Base-by-base conservation (phyloP, 2,113 vertebrate species). In the Urocitellus parryii region DNA sequence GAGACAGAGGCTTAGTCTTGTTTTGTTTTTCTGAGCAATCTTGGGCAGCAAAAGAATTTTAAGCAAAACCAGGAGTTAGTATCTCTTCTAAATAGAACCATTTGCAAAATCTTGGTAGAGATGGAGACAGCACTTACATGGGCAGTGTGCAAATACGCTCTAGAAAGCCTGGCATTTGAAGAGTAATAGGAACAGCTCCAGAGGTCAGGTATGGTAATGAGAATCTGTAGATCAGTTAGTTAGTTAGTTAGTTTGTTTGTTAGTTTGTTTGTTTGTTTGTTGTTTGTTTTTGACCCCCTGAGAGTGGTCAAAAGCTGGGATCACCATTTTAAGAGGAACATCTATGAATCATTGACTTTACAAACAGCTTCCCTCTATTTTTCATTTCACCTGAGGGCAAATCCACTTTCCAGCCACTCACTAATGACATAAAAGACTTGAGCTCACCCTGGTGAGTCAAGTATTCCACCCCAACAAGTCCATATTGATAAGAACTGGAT, bases 21-120 rank as follows among this genome's bases (percentile, higher is more conserved):
- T 88, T 76, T 79, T 45, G 27, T 72, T 95, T 91, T 95, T 92
- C 73, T 88, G 56, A 95, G 61, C 20, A 76, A 70, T 84, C 63
- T 70, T 80, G 53, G 51, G 42, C 61, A 74, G 32, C 29, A 78
- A 45, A 84, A 45, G 78, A 70, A 83, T 74, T 93, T 90, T 80
- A 58, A 95, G 51, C 37, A 83, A 88, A 96, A 61, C 34, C 76
- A 84, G 34, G 63, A 74, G 42, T 92, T 70, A 45, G 37, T 56
- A 39, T 92, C 32, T 88, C 53, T 82, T 91, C 91, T 72, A 82
- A 90, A 42, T 29, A 94, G n/a, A 90, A 78, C n/a, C 51, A 80
- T 80, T 63, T 85, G 51, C n/a, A 74, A 88, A 93, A 51, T 56
- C n/a, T 89, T 93, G 68, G 85, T 74, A 63, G 48, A 79, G 5